Conservation (phyloP, 35 echinoderm and acorn worm species). For the Stichopus chloronotus region DNA sequence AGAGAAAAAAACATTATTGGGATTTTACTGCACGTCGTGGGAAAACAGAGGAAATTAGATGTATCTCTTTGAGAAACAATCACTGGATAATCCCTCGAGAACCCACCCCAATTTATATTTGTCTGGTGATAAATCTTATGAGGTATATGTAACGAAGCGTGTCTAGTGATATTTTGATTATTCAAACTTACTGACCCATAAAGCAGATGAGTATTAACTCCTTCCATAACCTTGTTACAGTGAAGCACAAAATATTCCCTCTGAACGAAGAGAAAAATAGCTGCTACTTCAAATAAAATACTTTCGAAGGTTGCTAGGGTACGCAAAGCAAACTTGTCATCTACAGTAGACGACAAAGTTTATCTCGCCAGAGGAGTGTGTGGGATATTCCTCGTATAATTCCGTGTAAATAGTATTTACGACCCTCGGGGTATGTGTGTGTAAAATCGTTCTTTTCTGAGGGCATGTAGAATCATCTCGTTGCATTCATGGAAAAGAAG, state of each 20-base stretch:
- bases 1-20: too few relatives aligned
- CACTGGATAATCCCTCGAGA: background rate
- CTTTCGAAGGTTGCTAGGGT: background rate
- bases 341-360: background rate
- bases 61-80: background rate
- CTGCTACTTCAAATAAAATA: background rate
- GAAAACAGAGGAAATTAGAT: too few relatives aligned
- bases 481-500: too few relatives aligned
- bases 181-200: constrained; percentile 37
- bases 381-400: background rate
- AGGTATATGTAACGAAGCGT: background rate
- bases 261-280: background rate
- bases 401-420: background rate
- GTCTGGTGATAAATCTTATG: background rate
- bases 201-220: background rate
- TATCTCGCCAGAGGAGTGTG: background rate
- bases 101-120: background rate
- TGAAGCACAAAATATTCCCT: background rate
- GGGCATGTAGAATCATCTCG: too few relatives aligned
- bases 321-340: background rate
- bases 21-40: too few relatives aligned
- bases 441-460: too few relatives aligned
- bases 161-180: constrained; percentile 4
- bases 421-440: too few relatives aligned
- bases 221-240: background rate